Evolutionary conservation across 2,888 invertebrate genomes (phyloP).

Genomic region (Andrena hattorfiana): DNA sequence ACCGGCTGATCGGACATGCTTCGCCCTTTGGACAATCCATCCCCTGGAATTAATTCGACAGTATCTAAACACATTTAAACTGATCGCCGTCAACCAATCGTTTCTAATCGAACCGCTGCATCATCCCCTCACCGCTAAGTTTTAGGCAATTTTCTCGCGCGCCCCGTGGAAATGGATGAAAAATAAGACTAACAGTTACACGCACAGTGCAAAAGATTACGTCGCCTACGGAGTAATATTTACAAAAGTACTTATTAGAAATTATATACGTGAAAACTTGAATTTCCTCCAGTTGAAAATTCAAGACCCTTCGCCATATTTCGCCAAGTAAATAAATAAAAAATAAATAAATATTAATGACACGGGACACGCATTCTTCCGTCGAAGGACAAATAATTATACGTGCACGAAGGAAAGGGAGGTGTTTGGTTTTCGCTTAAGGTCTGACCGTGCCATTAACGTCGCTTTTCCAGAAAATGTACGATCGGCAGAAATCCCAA

Average conservation of each 20-base stretch:
- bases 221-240: too few relatives aligned
- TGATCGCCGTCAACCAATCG: not conserved
- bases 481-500: slow-evolving; percentile 15
- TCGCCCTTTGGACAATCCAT: slow-evolving; percentile 85
- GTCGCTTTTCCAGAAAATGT: not conserved
- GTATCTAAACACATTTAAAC: slow-evolving; percentile 39
- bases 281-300: slow-evolving; percentile 25
- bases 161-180: not conserved
- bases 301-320: not conserved
- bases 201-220: not conserved
- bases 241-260: slow-evolving; percentile 3
- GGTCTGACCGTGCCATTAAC: not conserved
- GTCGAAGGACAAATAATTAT: not conserved
- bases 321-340: too few relatives aligned
- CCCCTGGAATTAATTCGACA: slow-evolving; percentile 72
- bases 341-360: not conserved
- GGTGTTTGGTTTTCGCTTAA: not conserved
- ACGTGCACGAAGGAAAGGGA: not conserved
- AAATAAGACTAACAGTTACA: slow-evolving; percentile 15
- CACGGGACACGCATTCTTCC: not conserved
- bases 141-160: not conserved
- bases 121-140: not conserved
- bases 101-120: slow-evolving; percentile 1
- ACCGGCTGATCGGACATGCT: slow-evolving; percentile 88
- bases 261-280: slow-evolving; percentile 26